Evolutionary conservation across 2,888 invertebrate species (phyloP).

Genomic region (Mallateleia sp.): DNA sequence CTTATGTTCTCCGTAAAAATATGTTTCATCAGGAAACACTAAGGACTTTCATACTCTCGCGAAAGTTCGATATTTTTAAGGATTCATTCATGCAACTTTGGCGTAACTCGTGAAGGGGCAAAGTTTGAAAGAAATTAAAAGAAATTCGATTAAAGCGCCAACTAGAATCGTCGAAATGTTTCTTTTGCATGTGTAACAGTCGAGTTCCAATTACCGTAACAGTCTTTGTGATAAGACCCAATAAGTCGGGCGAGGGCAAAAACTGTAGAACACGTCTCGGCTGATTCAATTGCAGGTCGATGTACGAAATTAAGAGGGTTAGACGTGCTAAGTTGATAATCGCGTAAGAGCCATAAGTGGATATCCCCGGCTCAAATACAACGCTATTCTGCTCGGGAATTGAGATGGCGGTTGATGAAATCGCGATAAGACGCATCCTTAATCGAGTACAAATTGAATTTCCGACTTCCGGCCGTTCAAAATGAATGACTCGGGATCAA

Average conservation of each 20-base stretch:
- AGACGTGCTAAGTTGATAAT: constrained; percentile 72
- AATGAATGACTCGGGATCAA: constrained; percentile 37
- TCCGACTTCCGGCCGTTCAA: constrained; percentile 24
- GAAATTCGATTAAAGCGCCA: constrained; percentile 24
- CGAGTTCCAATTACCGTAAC: constrained; percentile 58
- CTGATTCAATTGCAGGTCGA: constrained; percentile 70
- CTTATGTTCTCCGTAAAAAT: no score
- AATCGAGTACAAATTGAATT: constrained; percentile 74
- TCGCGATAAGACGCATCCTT: constrained; percentile 70
- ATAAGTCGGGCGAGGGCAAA: constrained; percentile 27
- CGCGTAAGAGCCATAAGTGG: constrained; percentile 72
- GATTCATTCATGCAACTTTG: no score
- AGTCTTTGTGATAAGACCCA: constrained; percentile 46
- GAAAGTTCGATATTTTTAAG: no score
- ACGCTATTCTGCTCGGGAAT: constrained; percentile 48
- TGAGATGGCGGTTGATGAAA: constrained; percentile 53
- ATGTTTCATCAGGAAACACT: no score
- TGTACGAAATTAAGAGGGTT: constrained; percentile 70
- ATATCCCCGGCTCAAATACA: constrained; percentile 59
- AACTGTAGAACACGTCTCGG: constrained; percentile 57
- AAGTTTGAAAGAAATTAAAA: constrained; percentile 12
- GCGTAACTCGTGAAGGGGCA: no score
- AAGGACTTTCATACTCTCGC: no score
- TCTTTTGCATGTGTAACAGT: constrained; percentile 45
- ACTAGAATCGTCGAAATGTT: constrained; percentile 18